Conservation (phyloP, 2,888 invertebrate species). For the Orthosia incerta region DNA sequence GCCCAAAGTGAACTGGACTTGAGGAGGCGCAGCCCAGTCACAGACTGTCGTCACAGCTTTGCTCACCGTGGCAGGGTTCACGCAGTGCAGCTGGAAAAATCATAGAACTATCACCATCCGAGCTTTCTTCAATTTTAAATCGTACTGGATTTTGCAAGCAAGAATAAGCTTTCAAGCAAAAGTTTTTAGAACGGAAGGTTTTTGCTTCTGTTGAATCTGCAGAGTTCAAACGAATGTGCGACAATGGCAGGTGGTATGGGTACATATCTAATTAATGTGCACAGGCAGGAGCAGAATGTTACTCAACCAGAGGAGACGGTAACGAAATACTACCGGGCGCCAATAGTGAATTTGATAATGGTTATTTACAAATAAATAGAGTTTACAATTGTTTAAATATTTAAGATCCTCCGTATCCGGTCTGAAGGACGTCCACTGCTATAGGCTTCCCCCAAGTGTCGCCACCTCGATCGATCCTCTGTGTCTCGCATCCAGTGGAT, state of each 20-base stretch:
- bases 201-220: background rate
- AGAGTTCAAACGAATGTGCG: background rate
- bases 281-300: background rate
- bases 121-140: background rate
- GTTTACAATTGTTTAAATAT: no score
- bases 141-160: background rate
- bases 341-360: background rate
- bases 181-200: no score
- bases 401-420: no score
- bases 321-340: background rate
- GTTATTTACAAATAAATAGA: background rate
- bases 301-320: background rate
- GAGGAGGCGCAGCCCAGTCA: constrained; percentile 85
- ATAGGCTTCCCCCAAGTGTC: no score
- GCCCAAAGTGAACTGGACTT: constrained; percentile 81
- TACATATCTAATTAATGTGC: background rate
- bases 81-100: constrained; percentile 81
- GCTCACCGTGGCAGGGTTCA: constrained; percentile 80
- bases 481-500: no score
- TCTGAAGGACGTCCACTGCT: no score
- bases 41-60: constrained; percentile 81
- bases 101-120: background rate
- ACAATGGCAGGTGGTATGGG: no score
- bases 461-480: no score
- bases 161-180: no score